These are phyloP conservation scores for Axinella damicornis DNA, from an alignment of 37 sponge, comb jelly and placozoan genomes.

Conservation along the genomic window DNA sequence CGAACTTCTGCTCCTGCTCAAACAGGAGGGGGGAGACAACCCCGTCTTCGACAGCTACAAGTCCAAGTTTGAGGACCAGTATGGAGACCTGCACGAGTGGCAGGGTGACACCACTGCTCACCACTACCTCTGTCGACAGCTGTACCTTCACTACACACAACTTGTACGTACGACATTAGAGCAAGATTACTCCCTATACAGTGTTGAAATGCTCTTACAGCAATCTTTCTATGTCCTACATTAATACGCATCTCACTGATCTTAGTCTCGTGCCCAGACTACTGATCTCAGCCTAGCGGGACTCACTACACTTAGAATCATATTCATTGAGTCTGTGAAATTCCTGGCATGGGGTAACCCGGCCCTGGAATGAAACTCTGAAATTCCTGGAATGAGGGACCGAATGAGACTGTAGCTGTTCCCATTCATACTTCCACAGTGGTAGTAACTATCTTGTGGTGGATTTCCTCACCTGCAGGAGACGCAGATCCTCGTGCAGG, in stretches of 20 bases:
- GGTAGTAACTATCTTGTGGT: no score
- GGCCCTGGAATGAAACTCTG: no score
- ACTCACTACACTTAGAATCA: no score
- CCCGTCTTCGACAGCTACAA: neutral
- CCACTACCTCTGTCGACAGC: conserved; percentile 67
- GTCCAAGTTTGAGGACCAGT: conserved; percentile 69
- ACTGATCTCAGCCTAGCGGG: no score
- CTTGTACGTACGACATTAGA: conserved; percentile 16
- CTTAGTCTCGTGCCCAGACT: no score
- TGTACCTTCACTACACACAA: conserved; percentile 79
- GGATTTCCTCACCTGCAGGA: conserved; percentile 31
- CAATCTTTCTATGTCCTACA: no score
- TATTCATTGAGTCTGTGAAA: no score
- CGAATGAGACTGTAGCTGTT: no score
- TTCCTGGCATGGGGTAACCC: no score
- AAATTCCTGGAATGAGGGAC: no score
- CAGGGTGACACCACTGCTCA: conserved; percentile 41
- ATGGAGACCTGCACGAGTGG: conserved; percentile 78
- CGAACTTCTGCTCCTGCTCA: conserved; percentile 10
- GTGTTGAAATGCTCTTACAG: neutral
- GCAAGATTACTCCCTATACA: neutral
- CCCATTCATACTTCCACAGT: no score
- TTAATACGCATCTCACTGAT: no score
- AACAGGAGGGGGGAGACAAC: conserved; percentile 35
- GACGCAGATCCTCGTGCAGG: neutral